phyloP scores from a whole-genome alignment of 1,140 invertebrate species.

The Drosophila lacertosa region DNA sequence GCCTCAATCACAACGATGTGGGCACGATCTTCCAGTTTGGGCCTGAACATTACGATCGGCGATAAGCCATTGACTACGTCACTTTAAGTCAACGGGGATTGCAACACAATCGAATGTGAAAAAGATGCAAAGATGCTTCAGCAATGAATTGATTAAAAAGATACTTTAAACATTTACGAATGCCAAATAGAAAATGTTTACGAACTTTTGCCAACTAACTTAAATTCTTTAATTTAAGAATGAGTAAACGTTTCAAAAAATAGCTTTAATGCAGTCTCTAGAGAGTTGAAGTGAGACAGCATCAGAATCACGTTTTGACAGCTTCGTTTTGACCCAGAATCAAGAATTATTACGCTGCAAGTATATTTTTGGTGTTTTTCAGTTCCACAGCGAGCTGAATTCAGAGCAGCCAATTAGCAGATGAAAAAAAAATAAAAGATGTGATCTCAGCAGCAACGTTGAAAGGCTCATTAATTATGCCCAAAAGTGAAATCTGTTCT shows the following conservation, averaged over 20 bases:
- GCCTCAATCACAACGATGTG: conserved; percentile 52
- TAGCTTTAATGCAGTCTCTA: neutral
- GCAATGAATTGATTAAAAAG: too few relatives aligned
- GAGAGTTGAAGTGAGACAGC: neutral
- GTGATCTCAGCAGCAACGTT: neutral
- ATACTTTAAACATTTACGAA: too few relatives aligned
- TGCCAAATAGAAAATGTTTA: too few relatives aligned
- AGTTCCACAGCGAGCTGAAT: conserved; percentile 1
- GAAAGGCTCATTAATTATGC: conserved; percentile 36
- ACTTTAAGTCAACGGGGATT: conserved; percentile 14
- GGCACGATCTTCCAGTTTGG: conserved; percentile 54
- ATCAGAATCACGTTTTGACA: too few relatives aligned
- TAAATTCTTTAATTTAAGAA: too few relatives aligned
- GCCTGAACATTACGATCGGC: conserved; percentile 19
- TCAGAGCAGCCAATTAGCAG: conserved; percentile 18
- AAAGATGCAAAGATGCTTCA: too few relatives aligned
- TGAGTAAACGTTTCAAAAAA: too few relatives aligned
- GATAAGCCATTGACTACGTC: conserved; percentile 8
- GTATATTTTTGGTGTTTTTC: too few relatives aligned
- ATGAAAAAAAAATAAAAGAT: neutral
- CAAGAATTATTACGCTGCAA: neutral
- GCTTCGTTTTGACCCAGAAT: neutral
- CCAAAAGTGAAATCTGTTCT: conserved; percentile 37
- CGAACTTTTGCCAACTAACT: too few relatives aligned
- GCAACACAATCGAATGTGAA: conserved; percentile 9